A percentile compares a stretch with the other conserved stretches of the same genome.
Conservation (phyloP, 92 coral and sea anemone genomes). For the Scolanthus callimorphus region DNA sequence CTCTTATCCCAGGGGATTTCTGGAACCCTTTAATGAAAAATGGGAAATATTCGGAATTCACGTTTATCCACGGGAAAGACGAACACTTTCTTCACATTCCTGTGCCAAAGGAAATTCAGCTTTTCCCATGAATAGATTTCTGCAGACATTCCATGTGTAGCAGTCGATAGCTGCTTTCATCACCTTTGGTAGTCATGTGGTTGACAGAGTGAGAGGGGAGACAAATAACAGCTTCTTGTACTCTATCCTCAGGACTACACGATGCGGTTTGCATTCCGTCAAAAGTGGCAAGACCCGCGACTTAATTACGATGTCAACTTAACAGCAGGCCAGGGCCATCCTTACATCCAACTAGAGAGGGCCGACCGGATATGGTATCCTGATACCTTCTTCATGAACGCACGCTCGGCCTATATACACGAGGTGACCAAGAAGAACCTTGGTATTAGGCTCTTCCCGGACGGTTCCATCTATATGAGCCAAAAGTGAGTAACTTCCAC, state of each 20-base stretch:
- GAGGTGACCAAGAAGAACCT: constrained; percentile 49
- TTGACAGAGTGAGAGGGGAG: no score
- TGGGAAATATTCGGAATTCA: no score
- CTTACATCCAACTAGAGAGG: constrained; percentile 51
- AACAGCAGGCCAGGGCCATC: constrained; percentile 20
- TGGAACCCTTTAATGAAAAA: no score
- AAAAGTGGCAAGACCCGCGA: constrained; percentile 64
- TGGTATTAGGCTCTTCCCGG: constrained; percentile 40
- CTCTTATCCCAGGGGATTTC: no score
- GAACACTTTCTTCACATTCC: no score
- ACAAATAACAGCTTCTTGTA: not conserved
- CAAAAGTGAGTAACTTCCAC: constrained; percentile 46
- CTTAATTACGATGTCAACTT: constrained; percentile 41
- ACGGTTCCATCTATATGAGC: constrained; percentile 45
- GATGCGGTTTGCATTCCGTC: constrained; percentile 69
- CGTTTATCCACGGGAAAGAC: no score
- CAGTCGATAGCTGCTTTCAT: no score
- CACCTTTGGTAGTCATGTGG: no score
- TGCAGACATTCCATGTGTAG: no score
- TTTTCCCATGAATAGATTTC: no score
- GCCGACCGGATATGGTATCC: constrained; percentile 64
- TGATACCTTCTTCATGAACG: constrained; percentile 69
- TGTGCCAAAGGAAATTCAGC: no score
- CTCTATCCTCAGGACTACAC: constrained; percentile 47
- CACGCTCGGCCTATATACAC: constrained; percentile 49